phyloP scores from a whole-genome alignment of 2,113 vertebrate species.

The Protobothrops mucrosquamatus region DNA sequence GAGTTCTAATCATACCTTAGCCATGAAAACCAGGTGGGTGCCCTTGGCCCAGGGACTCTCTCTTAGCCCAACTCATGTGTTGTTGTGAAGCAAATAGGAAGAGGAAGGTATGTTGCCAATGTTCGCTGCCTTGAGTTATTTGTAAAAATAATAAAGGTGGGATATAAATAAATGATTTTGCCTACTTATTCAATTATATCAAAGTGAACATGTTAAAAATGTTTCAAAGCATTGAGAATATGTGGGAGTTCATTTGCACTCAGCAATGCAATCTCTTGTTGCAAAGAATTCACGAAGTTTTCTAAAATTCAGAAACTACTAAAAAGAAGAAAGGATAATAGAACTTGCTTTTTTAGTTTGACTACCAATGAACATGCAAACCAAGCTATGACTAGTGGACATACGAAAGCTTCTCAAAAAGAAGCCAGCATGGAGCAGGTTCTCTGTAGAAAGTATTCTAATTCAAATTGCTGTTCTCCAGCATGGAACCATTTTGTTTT shows the following conservation, averaged over 20 bases:
- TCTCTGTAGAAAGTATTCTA: background rate
- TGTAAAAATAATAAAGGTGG: too few relatives aligned
- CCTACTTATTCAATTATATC: background rate
- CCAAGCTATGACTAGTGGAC: background rate
- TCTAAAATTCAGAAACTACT: background rate
- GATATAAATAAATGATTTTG: background rate
- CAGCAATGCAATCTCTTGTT: background rate
- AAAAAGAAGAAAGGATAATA: background rate
- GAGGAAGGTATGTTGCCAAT: too few relatives aligned
- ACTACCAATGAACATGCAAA: background rate
- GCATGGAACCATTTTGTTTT: background rate
- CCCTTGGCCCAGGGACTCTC: too few relatives aligned
- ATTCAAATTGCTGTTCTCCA: background rate
- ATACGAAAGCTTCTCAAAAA: background rate
- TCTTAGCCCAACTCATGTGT: too few relatives aligned
- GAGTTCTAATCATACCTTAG: too few relatives aligned
- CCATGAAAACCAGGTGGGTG: too few relatives aligned
- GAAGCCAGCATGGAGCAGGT: background rate
- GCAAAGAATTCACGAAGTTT: background rate
- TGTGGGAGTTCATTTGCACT: background rate
- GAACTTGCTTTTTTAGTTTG: background rate
- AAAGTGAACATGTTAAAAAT: background rate
- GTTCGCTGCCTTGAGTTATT: too few relatives aligned
- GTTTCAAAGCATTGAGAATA: background rate
- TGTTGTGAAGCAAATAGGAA: too few relatives aligned